Conservation (phyloP, 2,797 vertebrate species). For the Gallinago nigripennis region DNA sequence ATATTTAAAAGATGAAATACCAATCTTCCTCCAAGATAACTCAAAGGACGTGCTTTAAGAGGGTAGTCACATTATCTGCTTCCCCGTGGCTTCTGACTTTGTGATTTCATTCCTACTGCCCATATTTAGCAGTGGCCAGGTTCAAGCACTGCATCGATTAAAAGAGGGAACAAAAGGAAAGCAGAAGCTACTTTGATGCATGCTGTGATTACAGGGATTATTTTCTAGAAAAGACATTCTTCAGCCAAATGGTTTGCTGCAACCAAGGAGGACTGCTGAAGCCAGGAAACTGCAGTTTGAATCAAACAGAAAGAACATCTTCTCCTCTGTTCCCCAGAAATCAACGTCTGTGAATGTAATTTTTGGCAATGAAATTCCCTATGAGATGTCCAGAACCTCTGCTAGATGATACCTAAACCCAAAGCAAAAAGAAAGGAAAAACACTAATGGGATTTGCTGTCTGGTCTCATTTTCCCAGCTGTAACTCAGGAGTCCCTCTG, state of each 20-base stretch:
- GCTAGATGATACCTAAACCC: background rate
- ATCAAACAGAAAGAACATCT: background rate
- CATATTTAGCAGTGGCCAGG: background rate
- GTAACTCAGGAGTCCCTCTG: background rate
- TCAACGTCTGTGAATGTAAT: background rate
- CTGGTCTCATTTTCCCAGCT: background rate
- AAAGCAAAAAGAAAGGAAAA: background rate
- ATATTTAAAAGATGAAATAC: slow-evolving; percentile 36
- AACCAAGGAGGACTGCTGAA: background rate
- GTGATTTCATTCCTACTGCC: slow-evolving; percentile 11
- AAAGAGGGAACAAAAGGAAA: background rate
- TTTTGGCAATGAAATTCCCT: background rate
- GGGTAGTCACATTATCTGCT: slow-evolving; percentile 27
- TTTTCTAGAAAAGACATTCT: background rate
- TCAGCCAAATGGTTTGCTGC: background rate
- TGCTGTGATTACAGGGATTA: background rate
- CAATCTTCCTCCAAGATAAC: slow-evolving; percentile 1
- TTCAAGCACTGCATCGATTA: background rate
- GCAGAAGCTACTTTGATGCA: background rate
- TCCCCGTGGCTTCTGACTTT: background rate
- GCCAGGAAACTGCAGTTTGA: background rate
- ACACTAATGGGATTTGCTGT: background rate
- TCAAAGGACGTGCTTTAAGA: slow-evolving; percentile 33
- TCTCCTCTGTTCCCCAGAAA: background rate
- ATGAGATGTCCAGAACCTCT: background rate